Base-by-base conservation (phyloP, 53 echinoderm and acorn worm species). In the Holothuria scabra region DNA sequence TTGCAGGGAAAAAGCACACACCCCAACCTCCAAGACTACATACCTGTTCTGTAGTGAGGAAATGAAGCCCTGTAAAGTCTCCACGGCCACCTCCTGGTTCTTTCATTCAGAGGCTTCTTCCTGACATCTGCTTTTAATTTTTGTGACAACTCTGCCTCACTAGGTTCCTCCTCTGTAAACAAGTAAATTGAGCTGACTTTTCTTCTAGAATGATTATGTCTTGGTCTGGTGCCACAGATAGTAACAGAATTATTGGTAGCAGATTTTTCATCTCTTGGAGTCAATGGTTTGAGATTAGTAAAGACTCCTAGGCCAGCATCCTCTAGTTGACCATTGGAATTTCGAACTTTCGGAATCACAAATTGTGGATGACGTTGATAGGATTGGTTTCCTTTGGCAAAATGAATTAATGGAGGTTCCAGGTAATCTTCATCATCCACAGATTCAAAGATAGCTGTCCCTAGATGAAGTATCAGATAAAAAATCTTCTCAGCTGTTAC, bases 291-390 rank as follows among this genome's bases (percentile, higher is more conserved):
- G 22, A 13, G 56, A 29, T 48, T 25, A 19, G 56, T 56, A 12
- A 16, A 28, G 19, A 76, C 12, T 20, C 58, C 80, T 29, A 80
- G 59, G 3, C 26, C 26, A n/a, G 32, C 62, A 80, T 80, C 80
- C 19, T 37, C 80, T 29, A 80, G 32, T 57, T 80, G 80, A n/a
- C 80, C 80, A 31, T 80, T 80, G 18, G 62, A 8, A 33, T 80
- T 57, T 8, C 80, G 29, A 11, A 80, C 80, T 44, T 60, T 80
- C 1, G 80, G 80, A 19, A 80, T 80, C 60, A 80, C 80, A 1
- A 19, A 24, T 46, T 80, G 80, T 28, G 80, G 80, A n/a, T 35
- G 20, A 20, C 80, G 80, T 24, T 34, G n/a, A 26, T 28, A 59
- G 38, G 31, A 1, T 37, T 69, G 69, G 22, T 30, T 34, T n/a